Base-by-base conservation (phyloP, 2,888 invertebrate species). In the Caenorhabditis doughertyi region DNA sequence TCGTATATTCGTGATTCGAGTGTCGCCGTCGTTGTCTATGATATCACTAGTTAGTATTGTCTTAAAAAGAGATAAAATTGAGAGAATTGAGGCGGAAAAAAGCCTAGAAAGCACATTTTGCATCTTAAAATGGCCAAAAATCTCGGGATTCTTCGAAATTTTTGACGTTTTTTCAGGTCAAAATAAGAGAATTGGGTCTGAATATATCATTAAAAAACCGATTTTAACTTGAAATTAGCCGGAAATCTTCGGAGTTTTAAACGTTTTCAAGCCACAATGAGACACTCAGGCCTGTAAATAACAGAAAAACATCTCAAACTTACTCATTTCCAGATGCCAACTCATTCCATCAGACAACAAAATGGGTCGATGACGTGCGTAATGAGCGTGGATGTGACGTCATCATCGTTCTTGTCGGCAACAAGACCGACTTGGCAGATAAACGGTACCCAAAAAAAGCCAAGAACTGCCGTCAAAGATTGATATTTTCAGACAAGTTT, bases 311-410 rank as follows among this genome's bases (percentile, higher is more conserved):
- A 0, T 16, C 16, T 16, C 16, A 1, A 27, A 27, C 9, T 21
- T 29, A 4, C 11, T 13, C 18, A 23, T 42, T 23, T 85, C 5
- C 93, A 96, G 96, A 96, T 94, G 96, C 97, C 88, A 97, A 98
- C 94, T 98, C 98, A 92, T 99, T 98, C 94, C 98, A 98, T 93
- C 98, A 98, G 94, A 98, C 98, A 88, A 97, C 98, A 79, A 98
- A 98, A 93, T 99, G 98, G 98, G 98, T 99, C 92, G 98, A 99
- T 93, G 98, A 99, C 94, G 98, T 99, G 73, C 95, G 98, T 93
- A 98, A 97, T 91, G 98, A 99, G 93, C 94, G 98, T 91, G 98
- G 98, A 84, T 96, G 96, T 92, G 98, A 99, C 94, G 98, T 99
- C 89, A 98, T 99, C 92, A 99, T 99, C 90, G 98, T 99, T 97